Evolutionary conservation across 2,797 vertebrate species (phyloP), one percentile per base, ranked within the genome.

Genomic region (Darevskia mixta): DNA sequence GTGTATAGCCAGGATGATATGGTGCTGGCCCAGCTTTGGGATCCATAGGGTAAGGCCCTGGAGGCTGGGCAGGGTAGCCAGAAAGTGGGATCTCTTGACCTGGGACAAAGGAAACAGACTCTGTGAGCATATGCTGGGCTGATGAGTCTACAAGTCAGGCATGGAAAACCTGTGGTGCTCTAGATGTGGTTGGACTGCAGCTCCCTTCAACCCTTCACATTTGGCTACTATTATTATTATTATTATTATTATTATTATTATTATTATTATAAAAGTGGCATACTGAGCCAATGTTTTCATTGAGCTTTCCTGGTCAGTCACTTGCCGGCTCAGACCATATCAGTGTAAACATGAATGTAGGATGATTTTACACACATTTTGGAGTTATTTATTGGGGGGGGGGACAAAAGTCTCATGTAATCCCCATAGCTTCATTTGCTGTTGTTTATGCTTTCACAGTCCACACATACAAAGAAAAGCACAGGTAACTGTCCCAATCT

Each of bases 61-160:
- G 94, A 3, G 97, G 97, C 94, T 98, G 98, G 67, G 97, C 95
- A 9, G 98, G 98, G 92, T 98, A 97, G 93, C 97, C 97, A 88
- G 97, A 96, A 98, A 98, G 97, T 1, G 98, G 98, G 89, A 98
- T 95, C 90, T 95, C 96, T 76, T 95, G 95, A 90, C 92, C 96
- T 96, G 83, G 35, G 38, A 82, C 11, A 90, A 83, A 84, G 77
- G 38, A 83, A 75, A 91, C 73, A 79, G 27, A n/a, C 9, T 43
- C 5, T 29, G 20, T 76, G 43, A 43, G 45, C 25, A 17, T 43
- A 41, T 15, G 20, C 43, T 41, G 27, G 0, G 1, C 5, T 8
- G 35, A 73, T 75, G 11, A n/a, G 23, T 55, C 67, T 55, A 17
- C 17, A 32, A 49, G 15, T 55, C 43, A 49, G 13, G 38, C 17